These are phyloP conservation scores for Ichneumoninae sp. DNA, from an alignment of 2,888 invertebrate genomes.

Conservation along the genomic window DNA sequence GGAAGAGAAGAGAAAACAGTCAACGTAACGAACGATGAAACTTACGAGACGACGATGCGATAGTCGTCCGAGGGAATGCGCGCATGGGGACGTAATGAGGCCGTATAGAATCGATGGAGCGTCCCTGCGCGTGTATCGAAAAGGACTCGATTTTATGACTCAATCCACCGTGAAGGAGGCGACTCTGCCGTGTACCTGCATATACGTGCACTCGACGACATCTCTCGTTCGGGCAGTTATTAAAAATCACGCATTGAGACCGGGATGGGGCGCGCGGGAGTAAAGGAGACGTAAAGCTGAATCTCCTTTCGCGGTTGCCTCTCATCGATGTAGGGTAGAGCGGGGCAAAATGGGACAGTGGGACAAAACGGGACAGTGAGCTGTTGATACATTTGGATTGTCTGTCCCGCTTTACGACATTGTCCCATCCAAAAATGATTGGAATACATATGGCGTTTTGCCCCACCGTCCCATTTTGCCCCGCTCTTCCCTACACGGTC, in stretches of 20 bases:
- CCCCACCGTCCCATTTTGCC: too few relatives aligned
- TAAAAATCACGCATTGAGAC: not conserved
- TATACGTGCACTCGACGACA: not conserved
- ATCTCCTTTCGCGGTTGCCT: constrained; percentile 6
- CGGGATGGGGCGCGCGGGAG: not conserved
- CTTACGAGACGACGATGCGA: not conserved
- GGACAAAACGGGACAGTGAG: too few relatives aligned
- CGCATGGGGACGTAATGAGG: constrained; percentile 25
- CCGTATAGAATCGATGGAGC: constrained; percentile 37
- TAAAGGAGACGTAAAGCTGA: constrained; percentile 2
- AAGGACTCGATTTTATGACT: constrained; percentile 43
- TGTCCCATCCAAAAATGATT: too few relatives aligned
- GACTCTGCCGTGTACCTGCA: not conserved
- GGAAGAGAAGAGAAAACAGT: not conserved
- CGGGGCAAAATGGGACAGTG: too few relatives aligned
- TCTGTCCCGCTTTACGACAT: too few relatives aligned
- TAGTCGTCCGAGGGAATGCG: constrained; percentile 13
- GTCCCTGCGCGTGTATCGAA: not conserved
- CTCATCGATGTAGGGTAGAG: not conserved
- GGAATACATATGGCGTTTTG: too few relatives aligned
- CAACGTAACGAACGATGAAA: constrained; percentile 1
- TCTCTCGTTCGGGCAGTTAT: constrained; percentile 10
- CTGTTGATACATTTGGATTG: too few relatives aligned
- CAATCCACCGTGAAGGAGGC: constrained; percentile 21
- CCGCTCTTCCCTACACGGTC: too few relatives aligned